These are phyloP conservation scores for Perizoma flavofasciatum DNA, from an alignment of 2,888 invertebrate genomes.

Conservation along the genomic window DNA sequence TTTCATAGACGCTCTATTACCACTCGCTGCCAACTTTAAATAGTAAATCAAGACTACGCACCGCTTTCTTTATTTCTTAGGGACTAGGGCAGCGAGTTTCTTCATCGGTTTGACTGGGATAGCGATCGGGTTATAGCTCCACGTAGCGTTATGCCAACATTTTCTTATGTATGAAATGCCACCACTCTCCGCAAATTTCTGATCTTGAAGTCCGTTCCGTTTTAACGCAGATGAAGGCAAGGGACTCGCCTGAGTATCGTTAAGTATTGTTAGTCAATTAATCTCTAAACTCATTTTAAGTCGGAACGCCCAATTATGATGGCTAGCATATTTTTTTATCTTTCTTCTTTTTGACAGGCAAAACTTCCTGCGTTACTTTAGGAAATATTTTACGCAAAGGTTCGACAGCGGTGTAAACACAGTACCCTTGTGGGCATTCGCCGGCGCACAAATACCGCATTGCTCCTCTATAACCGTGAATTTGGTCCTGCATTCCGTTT, in stretches of 20 bases:
- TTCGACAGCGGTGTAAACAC: conserved; percentile 61
- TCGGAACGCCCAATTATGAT: conserved; percentile 1
- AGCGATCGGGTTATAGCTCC: conserved; percentile 57
- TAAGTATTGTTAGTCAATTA: conserved; percentile 29
- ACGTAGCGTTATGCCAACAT: conserved; percentile 60
- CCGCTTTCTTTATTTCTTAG: conserved; percentile 58
- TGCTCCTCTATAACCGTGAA: conserved; percentile 73
- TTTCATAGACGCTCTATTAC: conserved; percentile 13
- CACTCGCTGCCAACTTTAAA: conserved; percentile 23
- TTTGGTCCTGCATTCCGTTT: conserved; percentile 76
- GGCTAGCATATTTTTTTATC: conserved; percentile 50
- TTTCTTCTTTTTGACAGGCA: conserved; percentile 59
- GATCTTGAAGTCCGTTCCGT: conserved; percentile 75
- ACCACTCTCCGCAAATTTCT: conserved; percentile 65
- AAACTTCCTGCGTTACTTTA: conserved; percentile 65
- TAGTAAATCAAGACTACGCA: conserved; percentile 48
- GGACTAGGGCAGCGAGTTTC: conserved; percentile 59
- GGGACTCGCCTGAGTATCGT: conserved; percentile 59
- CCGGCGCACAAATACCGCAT: conserved; percentile 63
- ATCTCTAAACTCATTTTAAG: conserved; percentile 7
- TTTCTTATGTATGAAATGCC: conserved; percentile 70
- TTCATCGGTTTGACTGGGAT: conserved; percentile 66
- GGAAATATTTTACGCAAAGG: conserved; percentile 59
- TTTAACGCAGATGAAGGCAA: conserved; percentile 72
- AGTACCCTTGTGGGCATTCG: conserved; percentile 39